A percentile compares a stretch with the other conserved stretches of the same genome.
Conservation (phyloP, 2,888 invertebrate species). For the Macaria notata region DNA sequence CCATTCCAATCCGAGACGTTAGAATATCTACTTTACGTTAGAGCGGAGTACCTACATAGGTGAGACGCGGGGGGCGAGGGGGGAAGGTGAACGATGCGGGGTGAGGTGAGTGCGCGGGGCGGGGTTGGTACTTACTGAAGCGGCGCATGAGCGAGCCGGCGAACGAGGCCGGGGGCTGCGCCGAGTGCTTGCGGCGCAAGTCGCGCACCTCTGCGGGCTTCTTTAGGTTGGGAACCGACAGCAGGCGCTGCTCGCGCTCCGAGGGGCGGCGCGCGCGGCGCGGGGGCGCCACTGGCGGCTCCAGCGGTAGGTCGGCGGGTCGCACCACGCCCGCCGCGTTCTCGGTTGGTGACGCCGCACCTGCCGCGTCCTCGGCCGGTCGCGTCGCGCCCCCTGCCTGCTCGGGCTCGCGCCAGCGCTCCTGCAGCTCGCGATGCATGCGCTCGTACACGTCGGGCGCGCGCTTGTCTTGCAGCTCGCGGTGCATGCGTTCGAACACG, state of each 20-base stretch:
- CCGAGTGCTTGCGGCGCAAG: constrained; percentile 74
- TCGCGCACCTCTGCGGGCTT: constrained; percentile 74
- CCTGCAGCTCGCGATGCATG: constrained; percentile 73
- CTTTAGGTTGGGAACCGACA: constrained; percentile 13
- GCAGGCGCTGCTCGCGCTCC: constrained; percentile 15
- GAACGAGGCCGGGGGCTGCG: constrained; percentile 79
- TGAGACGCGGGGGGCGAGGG: constrained; percentile 44
- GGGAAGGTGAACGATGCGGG: constrained; percentile 27
- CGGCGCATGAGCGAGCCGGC: constrained; percentile 90
- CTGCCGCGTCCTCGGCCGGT: constrained; percentile 25
- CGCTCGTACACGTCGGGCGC: constrained; percentile 63
- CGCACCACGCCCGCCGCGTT: no score
- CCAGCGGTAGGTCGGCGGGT: constrained; percentile 84
- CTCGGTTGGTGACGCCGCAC: constrained; percentile 38
- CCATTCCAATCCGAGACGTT: constrained; percentile 67
- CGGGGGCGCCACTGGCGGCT: constrained; percentile 66
- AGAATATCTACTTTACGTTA: constrained; percentile 65
- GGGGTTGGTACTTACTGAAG: constrained; percentile 90
- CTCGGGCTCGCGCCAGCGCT: constrained; percentile 60
- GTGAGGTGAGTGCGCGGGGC: constrained; percentile 17
- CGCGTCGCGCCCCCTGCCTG: constrained; percentile 56
- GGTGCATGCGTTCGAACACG: constrained; percentile 70
- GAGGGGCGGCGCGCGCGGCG: constrained; percentile 49
- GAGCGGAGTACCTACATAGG: constrained; percentile 51
- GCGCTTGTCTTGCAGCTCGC: constrained; percentile 62